These are phyloP conservation scores for Hirundo rustica DNA, from an alignment of 2,797 vertebrate genomes.

Conservation along the genomic window DNA sequence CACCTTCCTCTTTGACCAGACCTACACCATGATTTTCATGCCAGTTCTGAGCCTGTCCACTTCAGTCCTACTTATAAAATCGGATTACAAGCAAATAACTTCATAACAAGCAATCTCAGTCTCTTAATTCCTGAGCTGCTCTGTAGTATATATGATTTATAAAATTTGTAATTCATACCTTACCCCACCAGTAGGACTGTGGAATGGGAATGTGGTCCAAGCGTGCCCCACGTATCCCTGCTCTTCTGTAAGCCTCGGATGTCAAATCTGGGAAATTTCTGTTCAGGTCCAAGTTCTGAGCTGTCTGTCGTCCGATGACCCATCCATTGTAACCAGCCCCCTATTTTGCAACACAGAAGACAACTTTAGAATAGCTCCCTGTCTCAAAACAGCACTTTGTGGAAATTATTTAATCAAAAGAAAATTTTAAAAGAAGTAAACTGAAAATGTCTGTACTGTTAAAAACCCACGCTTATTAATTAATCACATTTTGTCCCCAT, in stretches of 20 bases:
- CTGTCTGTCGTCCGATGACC: slow-evolving; percentile 88
- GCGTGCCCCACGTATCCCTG: slow-evolving; percentile 79
- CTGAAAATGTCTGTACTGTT: not conserved
- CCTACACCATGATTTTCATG: not conserved
- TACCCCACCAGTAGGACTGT: slow-evolving; percentile 91
- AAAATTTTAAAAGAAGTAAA: not conserved
- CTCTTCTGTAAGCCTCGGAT: slow-evolving; percentile 85
- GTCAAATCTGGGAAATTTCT: slow-evolving; percentile 98
- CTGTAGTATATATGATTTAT: not conserved
- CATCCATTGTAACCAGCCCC: slow-evolving; percentile 92
- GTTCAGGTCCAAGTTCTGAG: slow-evolving; percentile 94
- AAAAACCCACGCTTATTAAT: not conserved
- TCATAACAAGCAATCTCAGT: not conserved
- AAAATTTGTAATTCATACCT: slow-evolving; percentile 80
- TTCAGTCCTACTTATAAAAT: not conserved
- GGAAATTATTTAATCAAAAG: not conserved
- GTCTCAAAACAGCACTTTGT: not conserved
- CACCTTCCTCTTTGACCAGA: not conserved
- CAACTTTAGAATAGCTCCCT: not conserved
- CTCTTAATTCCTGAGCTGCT: not conserved
- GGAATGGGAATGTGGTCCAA: slow-evolving; percentile 91
- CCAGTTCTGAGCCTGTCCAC: not conserved
- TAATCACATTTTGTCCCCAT: not conserved
- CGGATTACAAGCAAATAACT: not conserved
- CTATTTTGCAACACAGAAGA: slow-evolving; percentile 63